These are phyloP conservation scores for Antitype chi DNA, from an alignment of 2,888 invertebrate genomes.

Conservation along the genomic window DNA sequence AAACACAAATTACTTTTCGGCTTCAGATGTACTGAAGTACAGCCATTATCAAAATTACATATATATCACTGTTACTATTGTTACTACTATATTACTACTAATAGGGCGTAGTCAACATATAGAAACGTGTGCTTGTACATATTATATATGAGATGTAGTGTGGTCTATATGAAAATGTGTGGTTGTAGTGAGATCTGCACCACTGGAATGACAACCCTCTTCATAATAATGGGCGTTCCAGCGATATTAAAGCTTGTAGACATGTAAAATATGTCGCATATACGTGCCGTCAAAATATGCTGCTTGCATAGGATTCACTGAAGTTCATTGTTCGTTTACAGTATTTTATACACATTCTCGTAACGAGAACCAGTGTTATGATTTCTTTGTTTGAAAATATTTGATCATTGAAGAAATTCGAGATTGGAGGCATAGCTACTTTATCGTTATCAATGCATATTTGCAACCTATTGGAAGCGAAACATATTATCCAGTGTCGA, in stretches of 20 bases:
- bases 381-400: constrained; percentile 43
- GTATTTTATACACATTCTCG: constrained; percentile 47
- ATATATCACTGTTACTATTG: background rate
- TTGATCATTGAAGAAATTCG: constrained; percentile 32
- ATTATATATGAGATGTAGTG: background rate
- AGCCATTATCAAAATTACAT: background rate
- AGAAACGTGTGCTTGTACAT: background rate
- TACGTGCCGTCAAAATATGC: constrained; percentile 33
- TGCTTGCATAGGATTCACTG: constrained; percentile 28
- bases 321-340: constrained; percentile 51
- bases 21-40: background rate
- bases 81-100: background rate
- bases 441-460: constrained; percentile 3
- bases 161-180: constrained; percentile 42
- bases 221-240: constrained; percentile 41
- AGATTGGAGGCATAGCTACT: constrained; percentile 9
- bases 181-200: constrained; percentile 24
- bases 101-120: background rate
- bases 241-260: constrained; percentile 44
- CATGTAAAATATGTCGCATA: constrained; percentile 42
- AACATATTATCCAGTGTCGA: background rate
- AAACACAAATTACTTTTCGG: background rate
- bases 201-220: constrained; percentile 37
- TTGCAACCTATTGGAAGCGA: background rate
- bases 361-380: constrained; percentile 39